phyloP scores from a whole-genome alignment of 2,888 invertebrate species.

The Drosophila fulvimacula region DNA sequence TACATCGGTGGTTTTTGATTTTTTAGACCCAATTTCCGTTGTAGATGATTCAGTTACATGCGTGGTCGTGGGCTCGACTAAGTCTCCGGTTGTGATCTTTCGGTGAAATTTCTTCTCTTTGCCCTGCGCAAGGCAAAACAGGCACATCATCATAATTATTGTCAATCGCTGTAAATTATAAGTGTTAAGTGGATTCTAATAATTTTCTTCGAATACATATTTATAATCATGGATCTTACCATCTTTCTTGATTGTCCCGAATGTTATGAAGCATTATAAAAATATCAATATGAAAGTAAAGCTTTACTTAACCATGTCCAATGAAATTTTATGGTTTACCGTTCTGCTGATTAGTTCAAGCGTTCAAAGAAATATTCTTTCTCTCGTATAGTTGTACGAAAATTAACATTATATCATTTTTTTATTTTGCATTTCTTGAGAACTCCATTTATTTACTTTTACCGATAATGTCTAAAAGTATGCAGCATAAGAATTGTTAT shows the following conservation, averaged over 20 bases:
- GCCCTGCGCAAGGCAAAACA: neutral
- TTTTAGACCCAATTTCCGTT: no score
- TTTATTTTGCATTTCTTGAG: no score
- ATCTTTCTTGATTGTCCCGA: neutral
- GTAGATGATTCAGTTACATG: no score
- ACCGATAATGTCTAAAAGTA: constrained; percentile 22
- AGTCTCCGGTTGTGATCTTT: no score
- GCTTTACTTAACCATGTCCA: neutral
- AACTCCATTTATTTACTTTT: neutral
- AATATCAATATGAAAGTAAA: neutral
- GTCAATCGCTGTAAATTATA: constrained; percentile 6
- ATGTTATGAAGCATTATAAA: neutral
- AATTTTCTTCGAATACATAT: no score
- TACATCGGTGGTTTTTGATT: no score
- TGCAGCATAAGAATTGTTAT: neutral
- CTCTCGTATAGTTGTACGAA: neutral
- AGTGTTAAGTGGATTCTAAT: neutral
- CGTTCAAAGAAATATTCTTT: neutral
- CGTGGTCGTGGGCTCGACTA: no score
- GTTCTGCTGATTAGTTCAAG: constrained; percentile 1
- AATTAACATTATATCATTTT: no score
- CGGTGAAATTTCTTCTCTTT: no score
- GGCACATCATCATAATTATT: neutral
- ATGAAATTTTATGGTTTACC: constrained; percentile 10
- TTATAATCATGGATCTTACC: constrained; percentile 19